Percentiles rank a stretch among this genome's conserved stretches.
phyloP scores from a whole-genome alignment of 2,113 vertebrate species.

The Ailuropoda melanoleuca region DNA sequence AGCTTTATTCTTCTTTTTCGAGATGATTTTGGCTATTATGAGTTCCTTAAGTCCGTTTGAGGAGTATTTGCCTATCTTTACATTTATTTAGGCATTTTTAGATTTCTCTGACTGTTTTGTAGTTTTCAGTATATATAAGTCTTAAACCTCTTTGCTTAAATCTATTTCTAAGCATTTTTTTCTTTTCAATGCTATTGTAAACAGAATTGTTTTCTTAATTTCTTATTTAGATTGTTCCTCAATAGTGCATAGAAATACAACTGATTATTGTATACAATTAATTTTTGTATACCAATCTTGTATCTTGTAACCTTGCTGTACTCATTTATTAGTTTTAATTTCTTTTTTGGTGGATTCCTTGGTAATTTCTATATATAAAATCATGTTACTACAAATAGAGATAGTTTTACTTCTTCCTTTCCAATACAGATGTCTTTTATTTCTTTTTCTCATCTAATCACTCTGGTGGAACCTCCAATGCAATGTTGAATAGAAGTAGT shows the following conservation, averaged over 20 bases:
- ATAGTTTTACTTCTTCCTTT: not conserved
- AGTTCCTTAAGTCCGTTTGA: not conserved
- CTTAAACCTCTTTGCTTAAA: not conserved
- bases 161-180: slow-evolving; percentile 14
- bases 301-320: not conserved
- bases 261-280: slow-evolving; percentile 11
- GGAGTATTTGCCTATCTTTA: not conserved
- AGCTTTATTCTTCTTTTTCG: slow-evolving; percentile 13
- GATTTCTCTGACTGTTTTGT: slow-evolving; percentile 26
- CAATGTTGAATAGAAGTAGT: not conserved
- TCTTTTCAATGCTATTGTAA: not conserved
- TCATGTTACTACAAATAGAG: not conserved
- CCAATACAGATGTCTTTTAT: not conserved
- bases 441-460: not conserved
- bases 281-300: slow-evolving; percentile 12
- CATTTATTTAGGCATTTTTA: slow-evolving; percentile 23
- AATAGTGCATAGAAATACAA: not conserved
- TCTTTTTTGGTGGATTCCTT: not conserved
- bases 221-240: not conserved
- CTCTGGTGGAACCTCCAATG: not conserved
- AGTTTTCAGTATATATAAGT: not conserved
- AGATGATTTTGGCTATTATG: slow-evolving; percentile 13
- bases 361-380: not conserved
- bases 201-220: not conserved
- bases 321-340: not conserved